A percentile compares a stretch with the other conserved stretches of the same genome.
Evolutionary conservation across 1,140 invertebrate species (phyloP).

Genomic region (Hylaeus anthracinus): DNA sequence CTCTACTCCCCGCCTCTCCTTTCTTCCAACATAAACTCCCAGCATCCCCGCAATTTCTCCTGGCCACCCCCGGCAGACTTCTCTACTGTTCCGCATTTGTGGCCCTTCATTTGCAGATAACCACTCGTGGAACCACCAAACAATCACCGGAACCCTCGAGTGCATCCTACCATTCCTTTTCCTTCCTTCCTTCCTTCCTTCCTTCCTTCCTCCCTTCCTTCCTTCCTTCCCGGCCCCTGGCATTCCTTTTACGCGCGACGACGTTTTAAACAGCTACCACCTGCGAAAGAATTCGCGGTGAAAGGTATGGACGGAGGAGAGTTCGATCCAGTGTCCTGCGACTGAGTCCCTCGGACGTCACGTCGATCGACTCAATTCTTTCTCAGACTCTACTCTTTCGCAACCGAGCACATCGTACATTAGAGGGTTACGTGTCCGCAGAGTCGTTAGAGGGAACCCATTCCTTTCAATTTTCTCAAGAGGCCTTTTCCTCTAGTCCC

Average conservation of each 20-base stretch:
- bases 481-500: no score
- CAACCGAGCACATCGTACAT: no score
- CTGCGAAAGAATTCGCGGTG: conserved; percentile 15
- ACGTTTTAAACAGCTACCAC: conserved; percentile 44
- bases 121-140: conserved; percentile 71
- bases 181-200: conserved; percentile 49
- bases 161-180: conserved; percentile 61
- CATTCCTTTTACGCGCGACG: conserved; percentile 38
- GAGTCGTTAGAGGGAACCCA: no score
- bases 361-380: no score
- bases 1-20: conserved; percentile 1
- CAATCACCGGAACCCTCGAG: conserved; percentile 68
- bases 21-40: conserved; percentile 51
- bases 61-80: conserved; percentile 19
- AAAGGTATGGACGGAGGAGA: background rate
- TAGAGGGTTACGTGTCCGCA: no score
- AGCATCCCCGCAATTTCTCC: conserved; percentile 42
- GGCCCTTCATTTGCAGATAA: conserved; percentile 72
- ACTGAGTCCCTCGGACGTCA: no score
- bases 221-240: conserved; percentile 25
- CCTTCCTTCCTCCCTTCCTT: conserved; percentile 57
- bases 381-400: no score
- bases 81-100: conserved; percentile 64
- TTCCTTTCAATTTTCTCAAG: no score
- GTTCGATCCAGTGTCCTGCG: no score